Evolutionary conservation across 2,113 vertebrate species (phyloP), one percentile per base, ranked within the genome.

Genomic region (Melanotaenia duboulayi): DNA sequence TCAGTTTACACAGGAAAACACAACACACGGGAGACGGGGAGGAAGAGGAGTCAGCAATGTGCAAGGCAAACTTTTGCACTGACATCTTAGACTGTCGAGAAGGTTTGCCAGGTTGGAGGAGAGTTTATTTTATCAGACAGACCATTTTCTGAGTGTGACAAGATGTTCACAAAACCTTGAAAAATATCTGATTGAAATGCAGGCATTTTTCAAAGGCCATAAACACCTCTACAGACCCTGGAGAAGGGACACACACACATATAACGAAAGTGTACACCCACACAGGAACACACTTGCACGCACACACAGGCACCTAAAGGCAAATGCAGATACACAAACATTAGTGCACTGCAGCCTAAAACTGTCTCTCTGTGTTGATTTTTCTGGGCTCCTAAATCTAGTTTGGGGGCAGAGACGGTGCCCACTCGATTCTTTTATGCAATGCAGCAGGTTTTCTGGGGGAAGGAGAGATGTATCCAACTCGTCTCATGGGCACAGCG

Each of bases 341-440:
- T 88, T 87, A 90, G 88, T 87, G 87, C 85, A 82, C 78, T 84
- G 84, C 87, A 92, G 90, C 89, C 91, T 91, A 91, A 92, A 92
- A 92, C 87, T 91, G 90, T 91, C 89, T 92, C 87, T 90, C 85
- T 91, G 83, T 89, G 90, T 91, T 89, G 87, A 90, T 89, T 92
- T 90, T 91, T 89, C 87, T 83, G 90, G 90, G 87, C 88, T 91
- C 88, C 88, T 92, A 91, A 91, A 92, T 92, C 88, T 92, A 90
- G 89, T 92, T 92, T 92, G 89, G 88, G 91, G 90, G 91, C 90
- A 92, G 88, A 92, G 88, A 92, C 83, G 87, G 90, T 92, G 91
- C 91, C 90, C 91, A 92, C 91, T 92, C 90, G 55, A 87, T 92
- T 90, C 86, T 89, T 92, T 92, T 91, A 92, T 92, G 90, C 88